These are phyloP conservation scores for Drosophila helvetica DNA, from an alignment of 2,888 invertebrate species.

Conservation along the genomic window DNA sequence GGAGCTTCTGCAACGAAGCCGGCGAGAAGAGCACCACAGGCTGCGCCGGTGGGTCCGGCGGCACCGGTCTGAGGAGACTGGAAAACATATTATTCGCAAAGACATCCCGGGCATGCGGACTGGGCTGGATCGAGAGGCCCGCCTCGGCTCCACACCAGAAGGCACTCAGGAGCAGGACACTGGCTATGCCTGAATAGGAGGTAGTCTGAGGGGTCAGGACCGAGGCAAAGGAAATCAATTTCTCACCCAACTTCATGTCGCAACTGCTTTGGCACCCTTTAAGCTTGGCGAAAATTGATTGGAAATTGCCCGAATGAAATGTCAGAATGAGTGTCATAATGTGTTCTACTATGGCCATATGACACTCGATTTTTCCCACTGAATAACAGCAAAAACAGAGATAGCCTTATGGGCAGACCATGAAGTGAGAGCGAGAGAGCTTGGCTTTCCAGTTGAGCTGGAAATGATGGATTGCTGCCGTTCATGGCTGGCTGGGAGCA, in stretches of 20 bases:
- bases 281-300: background rate
- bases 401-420: too few relatives aligned
- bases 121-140: background rate
- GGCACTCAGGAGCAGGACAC: background rate
- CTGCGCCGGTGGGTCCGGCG: background rate
- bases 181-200: background rate
- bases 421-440: too few relatives aligned
- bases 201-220: background rate
- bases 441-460: too few relatives aligned
- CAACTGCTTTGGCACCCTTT: background rate
- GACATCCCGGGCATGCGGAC: conserved; percentile 2
- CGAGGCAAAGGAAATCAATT: background rate
- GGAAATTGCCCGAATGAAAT: background rate
- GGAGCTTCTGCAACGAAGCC: conserved; percentile 21
- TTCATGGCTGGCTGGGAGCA: too few relatives aligned
- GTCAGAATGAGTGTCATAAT: too few relatives aligned
- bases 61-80: background rate
- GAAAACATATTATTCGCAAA: conserved; percentile 10
- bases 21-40: conserved; percentile 16
- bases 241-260: background rate
- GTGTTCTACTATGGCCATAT: too few relatives aligned
- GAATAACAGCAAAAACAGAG: too few relatives aligned
- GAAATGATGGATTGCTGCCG: too few relatives aligned
- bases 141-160: background rate
- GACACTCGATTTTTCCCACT: too few relatives aligned